Base-by-base conservation (phyloP, 1,140 invertebrate species). In the Hyphantria cunea region DNA sequence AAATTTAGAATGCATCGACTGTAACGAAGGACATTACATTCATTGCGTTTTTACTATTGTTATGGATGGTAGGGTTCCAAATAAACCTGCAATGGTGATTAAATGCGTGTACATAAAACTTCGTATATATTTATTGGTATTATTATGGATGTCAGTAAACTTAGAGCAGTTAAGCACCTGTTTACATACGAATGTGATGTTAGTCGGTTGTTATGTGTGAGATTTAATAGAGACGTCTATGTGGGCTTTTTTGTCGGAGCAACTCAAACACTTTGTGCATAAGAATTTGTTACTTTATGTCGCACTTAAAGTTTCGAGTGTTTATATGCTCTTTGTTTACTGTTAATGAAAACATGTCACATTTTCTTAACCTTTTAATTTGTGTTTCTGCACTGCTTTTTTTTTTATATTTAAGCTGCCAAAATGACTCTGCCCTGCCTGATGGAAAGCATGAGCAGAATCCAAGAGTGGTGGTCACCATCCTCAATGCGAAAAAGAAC, bases 71-170 rank as follows among this genome's bases (percentile, higher is more conserved):
- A 14, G 7, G 8, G 0, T 9, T 10, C n/a, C 3, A 54, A 54
- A 0, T 51, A 50, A 59, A 34, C 6, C 2, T 50, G 68, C 44
- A 73, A 74, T 78, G 50, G 50, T 39, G 7, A 9, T 11, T 2
- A 44, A 45, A 37, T 14, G 17, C 0, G 50, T 25, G 9, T 47
- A 52, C n/a, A 11, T 37, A 37, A 14, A 47, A 33, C 59, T 41
- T 42, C 39, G 58, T 66, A 44, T 50, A 56, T 51, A 51, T 44
- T 32, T 60, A 65, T 68, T 70, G 25, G 56, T 71, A 60, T 68
- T 60, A 66, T 67, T 67, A 75, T 64, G 64, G 74, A 83, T 83
- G 80, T 83, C 76, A 84, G 77, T 80, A 80, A 84, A 86, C 78
- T 84, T 76, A 66, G 47, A 76, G 60, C 51, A 72, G 72, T 75